Conservation (phyloP, 2,888 invertebrate genomes). For the Ennomos erosarius region DNA sequence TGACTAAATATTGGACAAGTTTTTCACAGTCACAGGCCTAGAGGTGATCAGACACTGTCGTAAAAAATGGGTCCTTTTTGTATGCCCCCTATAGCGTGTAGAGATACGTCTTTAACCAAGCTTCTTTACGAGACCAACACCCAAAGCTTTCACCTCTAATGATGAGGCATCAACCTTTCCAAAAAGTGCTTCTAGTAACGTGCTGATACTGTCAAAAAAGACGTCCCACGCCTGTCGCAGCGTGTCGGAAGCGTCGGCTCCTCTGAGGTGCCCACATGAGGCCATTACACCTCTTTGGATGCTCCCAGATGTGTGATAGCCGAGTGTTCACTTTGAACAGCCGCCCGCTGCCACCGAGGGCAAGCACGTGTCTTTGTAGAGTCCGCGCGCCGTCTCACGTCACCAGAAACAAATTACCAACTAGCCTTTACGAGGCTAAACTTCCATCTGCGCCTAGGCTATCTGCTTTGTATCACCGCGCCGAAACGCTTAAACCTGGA, state of each 20-base stretch:
- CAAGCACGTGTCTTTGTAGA: conserved; percentile 80
- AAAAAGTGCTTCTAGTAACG: conserved; percentile 63
- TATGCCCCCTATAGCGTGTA: too few species aligned
- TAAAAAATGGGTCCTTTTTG: too few species aligned
- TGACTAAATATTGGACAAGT: too few species aligned
- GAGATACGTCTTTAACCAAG: too few species aligned
- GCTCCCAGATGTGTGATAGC: conserved; percentile 68
- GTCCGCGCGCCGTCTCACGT: conserved; percentile 70
- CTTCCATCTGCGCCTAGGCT: conserved; percentile 50
- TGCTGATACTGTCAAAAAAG: conserved; percentile 68
- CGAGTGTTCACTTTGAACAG: conserved; percentile 64
- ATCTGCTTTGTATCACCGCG: conserved; percentile 51
- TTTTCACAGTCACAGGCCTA: too few species aligned
- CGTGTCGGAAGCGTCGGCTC: conserved; percentile 69
- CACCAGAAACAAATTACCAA: conserved; percentile 75
- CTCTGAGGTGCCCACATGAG: conserved; percentile 77
- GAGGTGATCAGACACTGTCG: too few species aligned
- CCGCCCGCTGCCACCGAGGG: conserved; percentile 67
- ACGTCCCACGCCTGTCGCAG: conserved; percentile 70
- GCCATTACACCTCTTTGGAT: conserved; percentile 77
- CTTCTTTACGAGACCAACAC: conserved; percentile 35
- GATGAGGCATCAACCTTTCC: conserved; percentile 53
- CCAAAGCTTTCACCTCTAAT: conserved; percentile 55
- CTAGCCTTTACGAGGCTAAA: conserved; percentile 60
- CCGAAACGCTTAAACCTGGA: conserved; percentile 41